Conservation (phyloP, 1,140 invertebrate genomes). For the Oedothorax gibbosus region DNA sequence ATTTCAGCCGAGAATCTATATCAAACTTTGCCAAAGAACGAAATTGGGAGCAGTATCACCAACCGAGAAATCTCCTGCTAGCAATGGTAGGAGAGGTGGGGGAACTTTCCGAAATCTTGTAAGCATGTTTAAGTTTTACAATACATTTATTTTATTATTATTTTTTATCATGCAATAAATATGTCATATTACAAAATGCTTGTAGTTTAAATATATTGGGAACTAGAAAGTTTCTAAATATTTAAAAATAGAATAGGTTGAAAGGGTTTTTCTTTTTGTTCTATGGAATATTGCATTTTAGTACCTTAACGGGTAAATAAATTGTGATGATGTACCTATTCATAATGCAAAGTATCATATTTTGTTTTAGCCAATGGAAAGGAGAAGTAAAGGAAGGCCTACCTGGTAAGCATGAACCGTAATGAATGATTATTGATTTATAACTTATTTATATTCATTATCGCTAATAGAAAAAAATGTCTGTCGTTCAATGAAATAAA, state of each 20-base stretch:
- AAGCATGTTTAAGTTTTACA: slow-evolving; percentile 44
- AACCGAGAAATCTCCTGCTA: slow-evolving; percentile 70
- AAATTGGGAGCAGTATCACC: slow-evolving; percentile 71
- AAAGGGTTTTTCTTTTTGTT: neutral
- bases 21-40: slow-evolving; percentile 68
- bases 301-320: neutral
- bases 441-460: neutral
- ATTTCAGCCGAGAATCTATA: slow-evolving; percentile 53
- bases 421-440: neutral
- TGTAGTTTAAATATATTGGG: too few relatives aligned
- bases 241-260: too few relatives aligned
- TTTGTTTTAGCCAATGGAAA: slow-evolving; percentile 67
- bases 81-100: slow-evolving; percentile 72
- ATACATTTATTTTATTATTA: too few relatives aligned
- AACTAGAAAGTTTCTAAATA: too few relatives aligned
- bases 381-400: slow-evolving; percentile 68
- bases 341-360: neutral
- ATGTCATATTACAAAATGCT: too few relatives aligned
- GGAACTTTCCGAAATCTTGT: slow-evolving; percentile 70
- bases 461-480: too few relatives aligned
- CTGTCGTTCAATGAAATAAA: too few relatives aligned
- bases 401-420: slow-evolving; percentile 64
- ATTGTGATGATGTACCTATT: neutral
- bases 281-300: neutral
- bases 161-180: too few relatives aligned